Base-by-base conservation (phyloP, 2,888 invertebrate species). In the Sympetrum striolatum region DNA sequence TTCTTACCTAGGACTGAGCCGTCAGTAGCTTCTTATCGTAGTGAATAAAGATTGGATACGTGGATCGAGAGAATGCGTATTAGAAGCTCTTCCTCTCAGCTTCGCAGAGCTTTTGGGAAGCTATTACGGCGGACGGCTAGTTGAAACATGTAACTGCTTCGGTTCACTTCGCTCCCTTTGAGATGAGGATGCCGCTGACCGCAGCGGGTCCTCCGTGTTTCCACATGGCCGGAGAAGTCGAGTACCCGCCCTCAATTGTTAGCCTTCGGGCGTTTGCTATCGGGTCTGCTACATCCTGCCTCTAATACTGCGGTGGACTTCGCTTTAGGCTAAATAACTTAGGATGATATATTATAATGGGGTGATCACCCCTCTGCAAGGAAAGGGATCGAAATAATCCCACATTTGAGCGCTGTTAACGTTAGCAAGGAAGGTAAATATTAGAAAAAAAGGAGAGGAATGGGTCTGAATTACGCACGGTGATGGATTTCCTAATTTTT, bases 211-310 rank as follows among this genome's bases (percentile, higher is more conserved):
- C 58, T 35, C 60, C 60, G 58, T 12, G 60, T 86, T 86, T 86
- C 86, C 86, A 86, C 86, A 86, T 86, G 86, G 86, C 37, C 60
- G 37, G 86, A 86, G 37, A 86, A 60, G 86, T 37, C 15, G n/a
- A n/a, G 81, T 60, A 58, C 31, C 58, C 86, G 60, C 86, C 86
- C 86, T 37, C 86, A 60, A 86, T 86, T 86, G 86, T 86, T 31
- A 37, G 5, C 60, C 60, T 31, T 35, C 39, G 39, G 39, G 14
- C 37, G n/a, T 60, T n/a, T 12, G 58, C 86, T 18, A 5, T 35
- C 1, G 44, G 35, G 86, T 22, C 12, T 35, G 60, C 37, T 86
- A 86, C 86, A 86, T 86, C 60, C 86, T 64, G 86, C 37, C 48
- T 60, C 39, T n/a, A 37, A 60, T 18, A 14, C 73, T 73, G 73